Percentiles rank a stretch among this genome's conserved stretches.
phyloP scores from a whole-genome alignment of 2,888 invertebrate genomes.

The Cephus nigrinus region DNA sequence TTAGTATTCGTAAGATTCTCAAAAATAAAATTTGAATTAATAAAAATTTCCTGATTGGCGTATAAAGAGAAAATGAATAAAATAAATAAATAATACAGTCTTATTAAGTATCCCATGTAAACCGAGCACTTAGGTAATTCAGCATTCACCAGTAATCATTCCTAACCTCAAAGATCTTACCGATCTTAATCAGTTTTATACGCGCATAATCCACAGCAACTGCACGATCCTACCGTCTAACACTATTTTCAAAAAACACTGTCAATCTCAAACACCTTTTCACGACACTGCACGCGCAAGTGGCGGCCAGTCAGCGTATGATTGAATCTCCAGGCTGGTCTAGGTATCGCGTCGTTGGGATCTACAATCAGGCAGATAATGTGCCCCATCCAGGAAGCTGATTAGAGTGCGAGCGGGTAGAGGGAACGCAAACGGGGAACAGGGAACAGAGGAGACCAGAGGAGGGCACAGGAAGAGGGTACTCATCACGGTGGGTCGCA shows the following conservation, averaged over 20 bases:
- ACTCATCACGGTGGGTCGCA: slow-evolving; percentile 52
- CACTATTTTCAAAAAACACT: neutral
- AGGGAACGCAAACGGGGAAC: slow-evolving; percentile 16
- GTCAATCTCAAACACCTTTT: neutral
- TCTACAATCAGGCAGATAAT: slow-evolving; percentile 58
- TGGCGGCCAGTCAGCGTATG: slow-evolving; percentile 31
- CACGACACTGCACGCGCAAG: neutral
- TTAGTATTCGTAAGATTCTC: neutral
- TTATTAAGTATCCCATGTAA: neutral
- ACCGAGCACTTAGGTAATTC: neutral
- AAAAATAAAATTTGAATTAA: neutral
- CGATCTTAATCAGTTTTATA: neutral
- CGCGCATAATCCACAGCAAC: neutral
- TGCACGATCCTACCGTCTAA: neutral
- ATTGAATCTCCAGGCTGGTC: slow-evolving; percentile 29
- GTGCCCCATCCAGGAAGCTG: slow-evolving; percentile 59
- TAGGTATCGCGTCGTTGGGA: slow-evolving; percentile 52
- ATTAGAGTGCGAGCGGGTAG: slow-evolving; percentile 46
- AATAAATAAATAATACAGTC: slow-evolving; percentile 3
- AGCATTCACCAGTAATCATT: neutral
- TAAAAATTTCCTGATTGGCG: neutral
- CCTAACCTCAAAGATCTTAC: neutral
- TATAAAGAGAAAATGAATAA: neutral
- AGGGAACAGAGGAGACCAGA: slow-evolving; percentile 31
- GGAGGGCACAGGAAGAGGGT: slow-evolving; percentile 57